Base-by-base conservation (phyloP, 2,797 vertebrate species). In the Arrhamphus sclerolepis region DNA sequence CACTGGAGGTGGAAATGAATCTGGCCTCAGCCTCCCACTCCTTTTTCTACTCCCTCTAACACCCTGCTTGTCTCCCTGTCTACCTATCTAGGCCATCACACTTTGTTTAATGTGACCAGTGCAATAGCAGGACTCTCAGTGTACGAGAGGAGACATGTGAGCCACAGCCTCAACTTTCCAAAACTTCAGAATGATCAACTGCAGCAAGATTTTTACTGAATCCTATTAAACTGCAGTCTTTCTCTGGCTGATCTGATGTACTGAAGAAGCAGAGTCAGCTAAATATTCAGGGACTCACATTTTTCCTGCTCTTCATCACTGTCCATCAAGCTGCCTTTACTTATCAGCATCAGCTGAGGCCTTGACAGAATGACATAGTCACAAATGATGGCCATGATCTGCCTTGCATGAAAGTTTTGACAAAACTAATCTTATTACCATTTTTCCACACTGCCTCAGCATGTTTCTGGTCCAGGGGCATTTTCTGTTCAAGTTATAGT, bases 1-100 rank as follows among this genome's bases (percentile, higher is more conserved):
- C 93, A 93, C 86, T 92, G 92, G 91, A 92, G 91, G 90, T 88
- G 87, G 91, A 93, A 94, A 94, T 94, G 88, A 93, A 90, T 87
- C 81, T 80, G 78, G 89, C 85, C 88, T 88, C 75, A 84, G 81
- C 87, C 87, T 80, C 84, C 68, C 76, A 28, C 72, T 77, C 79
- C 56, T 78, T 75, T 78, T 75, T 75, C 80, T 76, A 72, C 79
- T 74, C 61, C 62, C 58, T 63, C 80, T 65, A 66, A 72, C 83
- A 72, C 66, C 60, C 66, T 46, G 66, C 80, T 60, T 67, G 80
- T 82, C 83, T 85, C 66, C 77, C 62, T 34, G 58, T 75, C 82
- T 73, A 58, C 82, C 76, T 79, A 75, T 87, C 84, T 69, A 65
- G 75, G 77, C 76, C 81, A 79, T 81, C 76, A 77, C 55, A 64